Base-by-base conservation (phyloP, 2,888 invertebrate species). In the Zygogramma bicolorata region DNA sequence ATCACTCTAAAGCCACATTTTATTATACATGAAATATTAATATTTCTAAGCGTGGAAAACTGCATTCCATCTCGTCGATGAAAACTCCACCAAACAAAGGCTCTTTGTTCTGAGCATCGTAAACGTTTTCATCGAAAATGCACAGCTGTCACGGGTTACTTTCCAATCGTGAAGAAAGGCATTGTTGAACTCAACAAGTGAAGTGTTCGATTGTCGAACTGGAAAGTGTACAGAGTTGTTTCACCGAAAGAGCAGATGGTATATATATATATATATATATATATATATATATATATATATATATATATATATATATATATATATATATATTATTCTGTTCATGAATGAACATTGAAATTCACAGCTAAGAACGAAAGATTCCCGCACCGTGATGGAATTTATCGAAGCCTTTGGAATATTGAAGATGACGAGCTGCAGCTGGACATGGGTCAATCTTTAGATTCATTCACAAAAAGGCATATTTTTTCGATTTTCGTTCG, bases 101-200 rank as follows among this genome's bases (percentile, higher is more conserved):
- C 7, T 61, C 40, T 38, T 25, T 13, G 40, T 40, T 10, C 22
- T 15, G 20, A 20, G 34, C 34, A 10, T 20, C 46, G n/a, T 40
- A 18, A 40, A 40, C 34, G 60, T 38, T 20, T 38, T 38, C 61
- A 61, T 61, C 31, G 22, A 61, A 40, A 61, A 61, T 61, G 38
- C 38, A 61, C 61, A 61, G 40, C 40, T 61, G 22, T 61, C 42
- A 25, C 13, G 22, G 13, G 20, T 8, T 29, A 29, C 59, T 59
- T 59, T 59, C 29, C 46, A 46, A 29, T 27, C 15, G 1, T 42
- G 10, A n/a, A 8, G 18, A 13, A 38, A 40, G 27, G 22, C 34
- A 20, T 25, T 61, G 20, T 38, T 40, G 40, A 20, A 34, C 20
- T 18, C 60, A 60, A 60, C 60, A 60, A 60, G 60, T 60, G 15